A percentile compares a stretch with the other conserved stretches of the same genome.
phyloP scores from a whole-genome alignment of 2,113 vertebrate species.

The Polypterus senegalus region DNA sequence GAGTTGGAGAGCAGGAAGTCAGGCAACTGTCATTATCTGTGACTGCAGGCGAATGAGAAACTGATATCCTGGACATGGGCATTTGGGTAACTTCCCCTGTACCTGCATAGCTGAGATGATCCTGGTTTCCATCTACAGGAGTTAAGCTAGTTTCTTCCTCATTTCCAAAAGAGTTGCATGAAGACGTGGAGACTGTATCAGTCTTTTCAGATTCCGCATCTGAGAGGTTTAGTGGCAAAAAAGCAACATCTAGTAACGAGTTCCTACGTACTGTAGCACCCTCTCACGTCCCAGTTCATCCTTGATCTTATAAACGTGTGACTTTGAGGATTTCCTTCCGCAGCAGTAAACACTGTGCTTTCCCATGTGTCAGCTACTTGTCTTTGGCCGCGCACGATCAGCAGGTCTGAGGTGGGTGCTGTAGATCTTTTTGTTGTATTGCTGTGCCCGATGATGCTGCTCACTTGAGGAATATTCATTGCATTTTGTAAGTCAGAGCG shows the following conservation, averaged over 20 bases:
- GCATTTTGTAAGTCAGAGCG: slow-evolving; percentile 12
- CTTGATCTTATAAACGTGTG: slow-evolving; percentile 9
- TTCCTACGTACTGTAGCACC: slow-evolving; percentile 13
- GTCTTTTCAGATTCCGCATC: too few species aligned
- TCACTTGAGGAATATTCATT: background rate
- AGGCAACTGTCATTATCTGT: too few species aligned
- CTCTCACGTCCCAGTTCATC: slow-evolving; percentile 1
- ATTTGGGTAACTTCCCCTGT: too few species aligned
- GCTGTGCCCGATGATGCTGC: slow-evolving; percentile 6
- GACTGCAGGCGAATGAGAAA: too few species aligned
- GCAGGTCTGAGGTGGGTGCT: background rate
- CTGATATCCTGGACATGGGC: too few species aligned
- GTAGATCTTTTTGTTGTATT: slow-evolving; percentile 10
- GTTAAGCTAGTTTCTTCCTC: too few species aligned
- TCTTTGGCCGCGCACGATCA: slow-evolving; percentile 7
- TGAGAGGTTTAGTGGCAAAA: too few species aligned
- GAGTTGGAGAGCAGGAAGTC: too few species aligned
- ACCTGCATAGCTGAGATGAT: too few species aligned
- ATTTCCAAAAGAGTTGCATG: too few species aligned
- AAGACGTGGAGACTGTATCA: too few species aligned
- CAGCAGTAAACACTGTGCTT: slow-evolving; percentile 5
- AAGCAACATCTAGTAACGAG: background rate
- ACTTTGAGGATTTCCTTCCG: slow-evolving; percentile 4
- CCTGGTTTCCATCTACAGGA: too few species aligned
- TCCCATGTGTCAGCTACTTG: slow-evolving; percentile 19